Conservation (phyloP, 2,888 invertebrate species). For the Ophonus ardosiacus region DNA sequence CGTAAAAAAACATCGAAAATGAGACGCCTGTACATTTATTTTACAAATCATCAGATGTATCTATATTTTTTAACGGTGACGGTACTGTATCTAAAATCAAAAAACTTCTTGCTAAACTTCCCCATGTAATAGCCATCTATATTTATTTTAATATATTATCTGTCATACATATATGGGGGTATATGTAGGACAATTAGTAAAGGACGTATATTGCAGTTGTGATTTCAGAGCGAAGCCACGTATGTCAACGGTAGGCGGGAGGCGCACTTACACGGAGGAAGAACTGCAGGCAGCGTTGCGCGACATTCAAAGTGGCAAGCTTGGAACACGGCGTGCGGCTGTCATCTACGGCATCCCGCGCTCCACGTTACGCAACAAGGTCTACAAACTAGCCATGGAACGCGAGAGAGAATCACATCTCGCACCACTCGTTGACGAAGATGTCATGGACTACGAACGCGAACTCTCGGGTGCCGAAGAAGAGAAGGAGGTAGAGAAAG, state of each 20-base stretch:
- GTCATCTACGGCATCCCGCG: conserved; percentile 97
- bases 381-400: conserved; percentile 89
- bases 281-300: conserved; percentile 95
- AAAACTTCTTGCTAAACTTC: too few species aligned
- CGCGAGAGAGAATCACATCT: conserved; percentile 83
- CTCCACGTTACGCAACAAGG: conserved; percentile 97
- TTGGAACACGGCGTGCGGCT: conserved; percentile 95
- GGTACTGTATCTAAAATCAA: too few species aligned
- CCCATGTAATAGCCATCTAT: too few species aligned
- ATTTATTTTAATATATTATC: background rate
- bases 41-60: too few species aligned
- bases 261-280: conserved; percentile 95
- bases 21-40: too few species aligned
- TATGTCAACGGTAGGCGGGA: conserved; percentile 81
- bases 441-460: conserved; percentile 79
- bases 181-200: conserved; percentile 39
- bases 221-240: conserved; percentile 84
- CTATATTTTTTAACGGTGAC: too few species aligned
- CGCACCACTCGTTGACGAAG: conserved; percentile 73
- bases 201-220: conserved; percentile 72
- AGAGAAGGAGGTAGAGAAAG: conserved; percentile 80
- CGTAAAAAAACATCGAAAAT: too few species aligned
- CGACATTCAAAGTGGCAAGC: conserved; percentile 94
- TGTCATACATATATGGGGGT: conserved; percentile 7
- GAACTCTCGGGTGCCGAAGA: conserved; percentile 80